Evolutionary conservation across 1,140 invertebrate genomes (phyloP).

Genomic region (Zaprionus kolodkinae): DNA sequence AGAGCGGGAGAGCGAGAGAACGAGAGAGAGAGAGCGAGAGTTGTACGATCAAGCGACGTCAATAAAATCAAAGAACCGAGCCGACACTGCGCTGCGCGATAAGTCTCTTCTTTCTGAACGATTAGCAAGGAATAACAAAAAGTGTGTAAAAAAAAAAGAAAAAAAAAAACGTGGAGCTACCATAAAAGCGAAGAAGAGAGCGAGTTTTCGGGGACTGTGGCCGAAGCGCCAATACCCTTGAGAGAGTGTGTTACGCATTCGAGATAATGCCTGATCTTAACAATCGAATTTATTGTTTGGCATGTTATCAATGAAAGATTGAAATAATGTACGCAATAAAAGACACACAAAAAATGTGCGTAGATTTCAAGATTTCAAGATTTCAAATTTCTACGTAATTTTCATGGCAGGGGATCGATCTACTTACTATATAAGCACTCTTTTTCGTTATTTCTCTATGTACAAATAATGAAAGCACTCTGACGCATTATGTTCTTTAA

Average conservation of each 20-base stretch:
- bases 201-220: background rate
- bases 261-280: background rate
- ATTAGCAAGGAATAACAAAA: conserved; percentile 10
- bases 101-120: conserved; percentile 17
- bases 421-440: background rate
- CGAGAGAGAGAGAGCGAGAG: background rate
- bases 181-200: conserved; percentile 15
- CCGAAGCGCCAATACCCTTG: conserved; percentile 21
- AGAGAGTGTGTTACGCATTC: background rate
- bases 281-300: background rate
- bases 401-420: background rate
- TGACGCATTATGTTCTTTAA: background rate
- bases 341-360: background rate
- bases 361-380: background rate
- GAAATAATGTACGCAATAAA: background rate
- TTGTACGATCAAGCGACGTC: conserved; percentile 23
- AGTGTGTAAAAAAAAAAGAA: background rate
- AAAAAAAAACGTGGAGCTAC: conserved; percentile 14
- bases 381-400: background rate
- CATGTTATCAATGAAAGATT: background rate
- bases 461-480: background rate
- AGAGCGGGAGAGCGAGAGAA: background rate
- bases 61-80: background rate
- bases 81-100: conserved; percentile 13
- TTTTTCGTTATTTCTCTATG: background rate